Base-by-base conservation (phyloP, 2,888 invertebrate genomes). In the Tricholauxania praeusta region DNA sequence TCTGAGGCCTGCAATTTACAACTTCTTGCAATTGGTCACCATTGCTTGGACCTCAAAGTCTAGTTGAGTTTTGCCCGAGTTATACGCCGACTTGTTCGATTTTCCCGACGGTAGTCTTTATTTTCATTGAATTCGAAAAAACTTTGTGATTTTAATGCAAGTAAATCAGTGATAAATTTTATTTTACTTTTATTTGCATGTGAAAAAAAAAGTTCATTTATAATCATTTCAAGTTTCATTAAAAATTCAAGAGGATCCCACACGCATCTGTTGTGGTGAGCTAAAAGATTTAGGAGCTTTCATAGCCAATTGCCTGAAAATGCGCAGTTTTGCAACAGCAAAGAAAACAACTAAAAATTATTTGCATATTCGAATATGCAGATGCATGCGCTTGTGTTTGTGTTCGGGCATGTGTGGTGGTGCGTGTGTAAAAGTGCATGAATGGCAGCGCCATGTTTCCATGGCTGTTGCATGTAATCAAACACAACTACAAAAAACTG, bases 381-480 rank as follows among this genome's bases (percentile, higher is more conserved):
- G 39, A 39, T 28, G 32, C 32, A 55, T 17, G 8, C 19, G 19
- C 28, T 7, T 57, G 22, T 28, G 57, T 57, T 55, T 55, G 55
- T 19, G 10, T 39, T 39, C 8, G 39, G 39, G 10, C 10, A 10
- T 39, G 39, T 71, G 72, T 68, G 72, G 39, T 39, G 10, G 39
- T 39, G 39, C 39, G 10, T 39, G 22, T 19, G 55, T 22, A 47
- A 49, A 28, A 55, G 15, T 17, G 53, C 12, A 55, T 67, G 66
- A 57, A 67, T 57, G 67, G 64, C 64, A 64, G 64, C 64, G 64
- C 64, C 51, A 64, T 49, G 64, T 64, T 64, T 51, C 39, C 15
- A 15, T 70, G 19, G 70, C 62, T 49, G 59, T 69, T 70, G 70
- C 60, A 62, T 62, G 60, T 51, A 62, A 62, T 52, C 57, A 57